phyloP scores from a whole-genome alignment of 2,797 vertebrate species.

The Parauchenoglanis ngamensis region DNA sequence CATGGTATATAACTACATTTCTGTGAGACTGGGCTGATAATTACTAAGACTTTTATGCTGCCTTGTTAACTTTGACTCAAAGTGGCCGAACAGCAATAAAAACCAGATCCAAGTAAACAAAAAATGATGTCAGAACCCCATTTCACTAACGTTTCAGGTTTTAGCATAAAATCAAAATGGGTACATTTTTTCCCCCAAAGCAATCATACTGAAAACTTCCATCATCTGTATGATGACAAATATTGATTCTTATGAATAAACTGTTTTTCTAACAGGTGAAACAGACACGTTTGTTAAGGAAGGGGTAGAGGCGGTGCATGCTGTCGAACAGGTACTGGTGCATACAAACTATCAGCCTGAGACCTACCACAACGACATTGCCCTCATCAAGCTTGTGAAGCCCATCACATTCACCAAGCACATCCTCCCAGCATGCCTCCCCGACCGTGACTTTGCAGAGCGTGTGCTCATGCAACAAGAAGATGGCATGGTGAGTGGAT shows the following conservation, averaged over 20 bases:
- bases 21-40: neutral
- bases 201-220: neutral
- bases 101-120: neutral
- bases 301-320: conserved; percentile 66
- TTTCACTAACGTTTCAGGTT: neutral
- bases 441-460: conserved; percentile 83
- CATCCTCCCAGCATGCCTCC: conserved; percentile 86
- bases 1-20: neutral
- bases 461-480: conserved; percentile 82
- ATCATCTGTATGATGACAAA: neutral
- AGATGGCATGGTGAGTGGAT: conserved; percentile 83
- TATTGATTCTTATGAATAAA: neutral
- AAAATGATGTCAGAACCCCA: neutral
- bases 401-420: conserved; percentile 79
- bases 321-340: conserved; percentile 72
- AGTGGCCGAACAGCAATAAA: neutral
- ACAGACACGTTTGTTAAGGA: conserved; percentile 71
- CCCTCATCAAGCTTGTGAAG: conserved; percentile 80
- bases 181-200: neutral
- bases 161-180: neutral
- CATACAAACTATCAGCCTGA: conserved; percentile 73
- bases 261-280: conserved; percentile 74
- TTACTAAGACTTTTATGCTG: neutral
- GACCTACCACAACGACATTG: conserved; percentile 90
- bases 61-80: neutral